Evolutionary conservation across 2,113 vertebrate species (phyloP), one percentile per base, ranked within the genome.

Genomic region (Neoarius graeffei): DNA sequence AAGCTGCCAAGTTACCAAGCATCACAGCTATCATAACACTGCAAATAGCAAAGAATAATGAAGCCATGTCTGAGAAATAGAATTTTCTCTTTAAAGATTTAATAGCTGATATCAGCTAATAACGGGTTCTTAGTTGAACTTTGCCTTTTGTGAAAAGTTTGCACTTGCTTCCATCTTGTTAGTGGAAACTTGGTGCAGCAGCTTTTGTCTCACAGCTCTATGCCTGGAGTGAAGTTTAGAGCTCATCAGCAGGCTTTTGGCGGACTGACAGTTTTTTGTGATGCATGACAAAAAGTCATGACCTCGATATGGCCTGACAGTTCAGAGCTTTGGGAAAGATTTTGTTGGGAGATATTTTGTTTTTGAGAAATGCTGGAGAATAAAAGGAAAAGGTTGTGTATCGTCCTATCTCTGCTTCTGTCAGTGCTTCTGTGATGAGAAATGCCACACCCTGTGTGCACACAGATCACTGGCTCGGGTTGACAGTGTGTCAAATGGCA

Each of bases 401-500:
- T 48, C 7, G 27, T 74, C 59, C 9, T 52, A 23, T 77, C 25
- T 50, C 20, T 30, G 60, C 50, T 20, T 86, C 42, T 64, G 48
- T 66, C 50, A n/a, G 14, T 84, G 50, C 50, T 54, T 56, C n/a
- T 84, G 15, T 56, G 82, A 83, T 7, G 83, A 84, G 64, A 84
- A 84, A 35, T 56, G 83, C 83, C 84, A 74, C 84, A 76, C 84
- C 69, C 57, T 27, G 48, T 84, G n/a, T 48, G 30, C 17, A 42
- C 76, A 81, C 77, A 81, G 91, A 94, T 94, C 87, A 91, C 89
- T 86, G 92, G 93, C 93, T 94, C 90, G 79, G 86, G 88, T 84
- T 92, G 25, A 90, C 86, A 3, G 84, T 89, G 91, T 93, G 94
- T 94, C 95, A 94, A 90, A 94, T 89, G 91, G 92, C 91, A 92